These are phyloP conservation scores for Ceratina australensis DNA, from an alignment of 1,140 invertebrate genomes.

Conservation along the genomic window DNA sequence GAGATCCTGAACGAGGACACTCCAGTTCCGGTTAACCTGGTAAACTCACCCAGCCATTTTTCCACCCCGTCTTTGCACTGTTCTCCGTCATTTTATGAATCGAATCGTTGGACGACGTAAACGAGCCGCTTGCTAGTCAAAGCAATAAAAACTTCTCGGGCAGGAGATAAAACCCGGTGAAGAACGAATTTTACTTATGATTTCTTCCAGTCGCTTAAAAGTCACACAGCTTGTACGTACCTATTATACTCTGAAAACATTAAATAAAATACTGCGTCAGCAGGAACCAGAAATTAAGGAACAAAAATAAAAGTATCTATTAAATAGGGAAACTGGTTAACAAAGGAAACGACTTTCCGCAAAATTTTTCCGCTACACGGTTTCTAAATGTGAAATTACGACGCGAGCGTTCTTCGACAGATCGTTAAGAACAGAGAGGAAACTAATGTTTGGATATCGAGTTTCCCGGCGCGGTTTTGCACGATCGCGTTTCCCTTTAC, in stretches of 20 bases:
- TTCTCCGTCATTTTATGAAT: constrained; percentile 25
- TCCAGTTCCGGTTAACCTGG: constrained; percentile 23
- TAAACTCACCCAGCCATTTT: not conserved
- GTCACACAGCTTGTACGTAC: not conserved
- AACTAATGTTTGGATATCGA: not conserved
- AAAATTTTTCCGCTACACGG: too few relatives aligned
- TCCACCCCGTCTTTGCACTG: not conserved
- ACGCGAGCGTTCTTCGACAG: too few relatives aligned
- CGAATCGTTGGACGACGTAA: constrained; percentile 28
- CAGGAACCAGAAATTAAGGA: too few relatives aligned
- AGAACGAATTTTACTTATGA: not conserved
- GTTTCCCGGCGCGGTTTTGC: too few relatives aligned
- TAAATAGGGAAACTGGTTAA: too few relatives aligned
- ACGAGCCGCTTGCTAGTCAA: constrained; percentile 8
- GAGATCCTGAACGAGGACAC: constrained; percentile 28
- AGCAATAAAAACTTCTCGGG: not conserved
- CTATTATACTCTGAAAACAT: not conserved
- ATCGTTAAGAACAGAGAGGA: not conserved
- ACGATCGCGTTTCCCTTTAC: constrained; percentile 8
- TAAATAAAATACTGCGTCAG: too few relatives aligned
- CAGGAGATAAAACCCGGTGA: not conserved
- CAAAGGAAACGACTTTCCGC: too few relatives aligned
- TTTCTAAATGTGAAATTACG: too few relatives aligned
- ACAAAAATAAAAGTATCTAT: too few relatives aligned
- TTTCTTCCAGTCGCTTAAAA: not conserved